Base-by-base conservation (phyloP, 1,140 invertebrate species). In the Drosophila asahinai region DNA sequence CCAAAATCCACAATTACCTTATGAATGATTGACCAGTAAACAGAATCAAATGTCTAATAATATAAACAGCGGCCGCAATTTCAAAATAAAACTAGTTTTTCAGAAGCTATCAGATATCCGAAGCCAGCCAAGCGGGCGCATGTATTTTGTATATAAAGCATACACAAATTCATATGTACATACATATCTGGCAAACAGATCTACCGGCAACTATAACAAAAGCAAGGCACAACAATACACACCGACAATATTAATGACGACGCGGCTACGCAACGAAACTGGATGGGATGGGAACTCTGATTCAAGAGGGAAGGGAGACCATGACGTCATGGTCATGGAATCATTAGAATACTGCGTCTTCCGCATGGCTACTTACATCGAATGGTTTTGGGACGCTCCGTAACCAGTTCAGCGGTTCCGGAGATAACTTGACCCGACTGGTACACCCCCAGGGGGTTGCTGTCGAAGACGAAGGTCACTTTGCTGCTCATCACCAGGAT, bases 381-480 rank as follows among this genome's bases (percentile, higher is more conserved):
- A 65, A 94, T 93, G 81, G 94, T 94, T 80, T 94, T 94, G 0
- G 94, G 92, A 38, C 93, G 93, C 64, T 94, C 93, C 36, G 93
- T 89, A 25, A 90, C 87, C 40, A 94, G 72, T 40, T 94, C 86
- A 3, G 94, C 93, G 67, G 92, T 93, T 7, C 94, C 94, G 57
- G 93, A 93, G 12, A 95, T 92, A 9, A 91, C 92, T 80, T 95
- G 93, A 22, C 94, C 94, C 58, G 94, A 93, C 92, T 93, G 95
- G 68, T 94, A 95, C 8, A 94, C 92, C 5, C 86, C 92, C 45
- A 92, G 80, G 4, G 93, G 93, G 81, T 94, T 94, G 60, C 93
- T 91, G 55, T 93, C 94, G 67, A 94, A 94, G 58, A 86, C 83
- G 57, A 95, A 94, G 59, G 91, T 91, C 70, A 94, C 93, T 64